Conservation (phyloP, 2,888 invertebrate species). For the Agelastica alni region DNA sequence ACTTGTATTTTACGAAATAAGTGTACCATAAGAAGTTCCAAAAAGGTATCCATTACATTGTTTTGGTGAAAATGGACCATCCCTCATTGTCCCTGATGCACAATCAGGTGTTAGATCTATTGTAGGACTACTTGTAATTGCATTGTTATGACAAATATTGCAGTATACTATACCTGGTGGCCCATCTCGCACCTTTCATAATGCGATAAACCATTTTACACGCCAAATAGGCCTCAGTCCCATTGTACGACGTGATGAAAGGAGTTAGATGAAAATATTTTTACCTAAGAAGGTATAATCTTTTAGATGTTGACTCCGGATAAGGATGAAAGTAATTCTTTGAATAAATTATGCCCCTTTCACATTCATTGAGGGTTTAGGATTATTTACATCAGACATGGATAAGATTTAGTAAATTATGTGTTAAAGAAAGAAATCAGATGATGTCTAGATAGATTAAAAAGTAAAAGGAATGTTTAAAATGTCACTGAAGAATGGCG, state of each 20-base stretch:
- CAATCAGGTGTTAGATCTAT: slow-evolving; percentile 46
- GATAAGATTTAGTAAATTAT: too few relatives aligned
- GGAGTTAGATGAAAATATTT: slow-evolving; percentile 9
- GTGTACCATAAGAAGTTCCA: not conserved
- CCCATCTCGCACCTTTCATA: slow-evolving; percentile 36
- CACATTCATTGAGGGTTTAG: too few relatives aligned
- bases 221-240: slow-evolving; percentile 29
- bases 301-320: slow-evolving; percentile 18
- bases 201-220: slow-evolving; percentile 48
- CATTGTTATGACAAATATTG: slow-evolving; percentile 43
- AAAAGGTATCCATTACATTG: slow-evolving; percentile 45
- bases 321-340: slow-evolving; percentile 11
- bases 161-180: slow-evolving; percentile 42
- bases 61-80: slow-evolving; percentile 47
- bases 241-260: slow-evolving; percentile 7
- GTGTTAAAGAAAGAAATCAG: too few relatives aligned
- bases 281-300: slow-evolving; percentile 9
- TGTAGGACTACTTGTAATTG: slow-evolving; percentile 48
- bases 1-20: not conserved
- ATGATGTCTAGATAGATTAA: too few relatives aligned
- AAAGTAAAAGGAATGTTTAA: too few relatives aligned
- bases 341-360: slow-evolving; percentile 18
- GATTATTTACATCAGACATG: too few relatives aligned
- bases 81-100: slow-evolving; percentile 32
- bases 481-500: too few relatives aligned